Conservation (phyloP, 2,888 invertebrate genomes). For the Drosophila falleni region DNA sequence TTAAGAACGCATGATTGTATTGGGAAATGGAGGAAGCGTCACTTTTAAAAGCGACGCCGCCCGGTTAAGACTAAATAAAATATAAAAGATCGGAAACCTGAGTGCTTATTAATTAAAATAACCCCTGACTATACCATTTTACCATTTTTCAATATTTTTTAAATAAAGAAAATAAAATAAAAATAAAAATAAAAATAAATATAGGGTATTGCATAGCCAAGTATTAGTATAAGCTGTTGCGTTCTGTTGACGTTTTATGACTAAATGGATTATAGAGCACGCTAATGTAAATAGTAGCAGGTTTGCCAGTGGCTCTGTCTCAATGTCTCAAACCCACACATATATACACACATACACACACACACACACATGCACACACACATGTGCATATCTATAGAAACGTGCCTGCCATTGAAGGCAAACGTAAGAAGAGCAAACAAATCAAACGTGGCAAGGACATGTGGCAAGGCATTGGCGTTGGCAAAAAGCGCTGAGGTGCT, state of each 20-base stretch:
- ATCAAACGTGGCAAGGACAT: slow-evolving; percentile 61
- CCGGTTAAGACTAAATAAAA: too few relatives aligned
- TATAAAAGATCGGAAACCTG: too few relatives aligned
- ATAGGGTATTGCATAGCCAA: slow-evolving; percentile 17
- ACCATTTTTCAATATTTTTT: too few relatives aligned
- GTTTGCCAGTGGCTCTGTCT: slow-evolving; percentile 31
- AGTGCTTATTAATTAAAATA: too few relatives aligned
- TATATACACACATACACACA: slow-evolving; percentile 1
- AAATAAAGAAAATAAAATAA: too few relatives aligned
- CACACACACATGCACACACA: slow-evolving; percentile 3
- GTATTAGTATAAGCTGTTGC: neutral
- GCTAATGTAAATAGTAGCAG: slow-evolving; percentile 35
- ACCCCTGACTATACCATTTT: too few relatives aligned
- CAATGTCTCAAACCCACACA: too few relatives aligned
- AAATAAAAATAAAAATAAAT: too few relatives aligned
- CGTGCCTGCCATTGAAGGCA: slow-evolving; percentile 34
- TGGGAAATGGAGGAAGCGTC: too few relatives aligned
- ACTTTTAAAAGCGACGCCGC: too few relatives aligned
- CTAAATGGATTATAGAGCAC: slow-evolving; percentile 39
- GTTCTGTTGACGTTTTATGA: neutral
- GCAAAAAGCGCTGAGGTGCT: slow-evolving; percentile 48
- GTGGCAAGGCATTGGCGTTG: slow-evolving; percentile 26
- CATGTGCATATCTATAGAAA: slow-evolving; percentile 24
- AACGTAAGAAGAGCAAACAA: slow-evolving; percentile 59
- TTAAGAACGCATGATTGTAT: too few relatives aligned